These are phyloP conservation scores for Pseudopodoces humilis DNA, from an alignment of 2,113 vertebrate genomes.

Conservation along the genomic window DNA sequence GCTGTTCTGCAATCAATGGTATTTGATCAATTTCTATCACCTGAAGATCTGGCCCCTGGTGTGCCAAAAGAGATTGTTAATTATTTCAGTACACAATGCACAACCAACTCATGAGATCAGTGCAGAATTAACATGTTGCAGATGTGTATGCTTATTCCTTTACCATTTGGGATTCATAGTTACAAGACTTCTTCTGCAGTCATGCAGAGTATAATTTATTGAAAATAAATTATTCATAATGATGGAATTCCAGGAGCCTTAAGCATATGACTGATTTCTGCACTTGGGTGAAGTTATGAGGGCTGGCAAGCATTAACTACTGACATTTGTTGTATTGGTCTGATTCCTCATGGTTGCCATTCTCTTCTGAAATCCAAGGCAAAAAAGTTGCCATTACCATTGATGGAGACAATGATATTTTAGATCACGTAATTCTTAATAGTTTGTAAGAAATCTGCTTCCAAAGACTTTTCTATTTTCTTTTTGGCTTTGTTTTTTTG, in stretches of 20 bases:
- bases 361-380: neutral
- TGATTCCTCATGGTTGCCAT: neutral
- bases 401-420: neutral
- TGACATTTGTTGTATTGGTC: conserved; percentile 24
- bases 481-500: conserved; percentile 33
- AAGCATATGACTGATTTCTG: neutral
- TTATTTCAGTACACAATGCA: neutral
- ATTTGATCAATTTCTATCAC: neutral
- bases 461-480: neutral
- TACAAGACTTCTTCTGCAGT: neutral
- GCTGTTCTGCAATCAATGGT: neutral
- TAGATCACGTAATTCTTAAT: neutral
- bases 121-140: neutral
- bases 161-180: neutral
- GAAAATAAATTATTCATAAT: neutral
- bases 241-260: neutral
- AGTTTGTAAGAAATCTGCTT: neutral
- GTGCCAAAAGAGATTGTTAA: neutral
- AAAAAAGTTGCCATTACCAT: neutral
- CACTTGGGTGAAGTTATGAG: neutral
- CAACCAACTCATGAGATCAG: neutral
- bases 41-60: neutral
- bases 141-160: neutral
- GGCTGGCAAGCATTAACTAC: neutral
- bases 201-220: neutral